phyloP scores from a whole-genome alignment of 2,113 vertebrate species.

The Corydoras sp. region DNA sequence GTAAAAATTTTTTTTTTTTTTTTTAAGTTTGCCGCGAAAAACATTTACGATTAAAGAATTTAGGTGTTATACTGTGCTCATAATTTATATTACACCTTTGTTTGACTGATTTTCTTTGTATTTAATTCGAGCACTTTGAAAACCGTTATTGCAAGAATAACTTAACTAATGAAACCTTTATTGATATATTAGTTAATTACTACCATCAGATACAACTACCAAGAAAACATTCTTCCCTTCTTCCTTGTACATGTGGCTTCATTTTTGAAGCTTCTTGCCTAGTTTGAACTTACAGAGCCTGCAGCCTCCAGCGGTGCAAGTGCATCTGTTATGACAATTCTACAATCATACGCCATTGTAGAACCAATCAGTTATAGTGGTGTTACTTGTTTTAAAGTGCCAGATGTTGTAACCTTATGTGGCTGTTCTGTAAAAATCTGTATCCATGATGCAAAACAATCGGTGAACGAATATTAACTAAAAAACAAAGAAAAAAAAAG shows the following conservation, averaged over 20 bases:
- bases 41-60: no score
- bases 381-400: conserved; percentile 36
- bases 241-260: no score
- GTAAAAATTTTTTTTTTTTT: not conserved
- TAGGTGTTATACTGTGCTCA: no score
- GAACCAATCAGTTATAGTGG: conserved; percentile 39
- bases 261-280: not conserved
- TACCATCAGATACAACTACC: no score
- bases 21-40: not conserved
- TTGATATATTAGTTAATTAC: no score
- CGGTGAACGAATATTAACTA: conserved; percentile 22
- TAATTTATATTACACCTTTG: no score
- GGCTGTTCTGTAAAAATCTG: conserved; percentile 25
- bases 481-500: conserved; percentile 12
- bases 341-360: conserved; percentile 45
- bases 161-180: no score
- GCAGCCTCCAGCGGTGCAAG: conserved; percentile 9
- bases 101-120: no score
- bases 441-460: conserved; percentile 27
- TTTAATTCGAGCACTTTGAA: not conserved
- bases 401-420: conserved; percentile 32
- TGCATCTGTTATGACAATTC: conserved; percentile 24
- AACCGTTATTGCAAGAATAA: not conserved
- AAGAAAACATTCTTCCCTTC: no score
- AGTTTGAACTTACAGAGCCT: conserved; percentile 6